A percentile compares a stretch with the other conserved stretches of the same genome.
Conservation (phyloP, 2,888 invertebrate genomes). For the Catocala fraxini region DNA sequence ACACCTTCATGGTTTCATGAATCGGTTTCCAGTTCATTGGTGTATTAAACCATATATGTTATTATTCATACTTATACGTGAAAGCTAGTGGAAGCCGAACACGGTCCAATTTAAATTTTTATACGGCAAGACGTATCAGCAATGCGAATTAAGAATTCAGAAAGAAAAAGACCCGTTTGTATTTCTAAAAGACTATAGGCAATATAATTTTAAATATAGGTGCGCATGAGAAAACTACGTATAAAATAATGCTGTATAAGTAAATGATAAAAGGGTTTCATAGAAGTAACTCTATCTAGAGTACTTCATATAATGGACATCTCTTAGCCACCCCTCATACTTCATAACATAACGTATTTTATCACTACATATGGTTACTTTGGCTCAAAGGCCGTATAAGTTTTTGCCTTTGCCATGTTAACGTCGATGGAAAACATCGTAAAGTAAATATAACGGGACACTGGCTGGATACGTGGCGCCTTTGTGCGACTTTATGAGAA, state of each 20-base stretch:
- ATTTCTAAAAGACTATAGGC: too few relatives aligned
- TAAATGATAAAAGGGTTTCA: conserved; percentile 2
- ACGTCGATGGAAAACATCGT: conserved; percentile 3
- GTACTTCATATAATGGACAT: neutral
- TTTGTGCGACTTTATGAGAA: neutral
- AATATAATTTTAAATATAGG: too few relatives aligned
- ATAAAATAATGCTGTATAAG: neutral
- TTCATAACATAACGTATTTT: conserved; percentile 3
- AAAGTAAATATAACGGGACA: conserved; percentile 4
- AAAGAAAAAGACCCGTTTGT: too few relatives aligned
- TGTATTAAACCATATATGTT: too few relatives aligned
- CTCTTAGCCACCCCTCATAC: neutral
- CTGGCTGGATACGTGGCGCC: conserved; percentile 1
- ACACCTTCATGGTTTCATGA: too few relatives aligned
- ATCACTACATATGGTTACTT: conserved; percentile 3
- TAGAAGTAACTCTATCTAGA: neutral
- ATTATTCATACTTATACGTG: too few relatives aligned
- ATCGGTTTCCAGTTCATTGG: too few relatives aligned
- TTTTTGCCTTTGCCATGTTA: conserved; percentile 1
- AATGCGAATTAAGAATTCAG: too few relatives aligned
- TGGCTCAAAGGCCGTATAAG: neutral
- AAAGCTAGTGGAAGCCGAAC: too few relatives aligned
- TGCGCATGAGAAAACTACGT: too few relatives aligned
- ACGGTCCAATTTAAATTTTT: too few relatives aligned
- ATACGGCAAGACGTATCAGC: too few relatives aligned